Evolutionary conservation across 1,140 invertebrate species (phyloP), one percentile per base, ranked within the genome.

Genomic region (Trichoplusia ni): DNA sequence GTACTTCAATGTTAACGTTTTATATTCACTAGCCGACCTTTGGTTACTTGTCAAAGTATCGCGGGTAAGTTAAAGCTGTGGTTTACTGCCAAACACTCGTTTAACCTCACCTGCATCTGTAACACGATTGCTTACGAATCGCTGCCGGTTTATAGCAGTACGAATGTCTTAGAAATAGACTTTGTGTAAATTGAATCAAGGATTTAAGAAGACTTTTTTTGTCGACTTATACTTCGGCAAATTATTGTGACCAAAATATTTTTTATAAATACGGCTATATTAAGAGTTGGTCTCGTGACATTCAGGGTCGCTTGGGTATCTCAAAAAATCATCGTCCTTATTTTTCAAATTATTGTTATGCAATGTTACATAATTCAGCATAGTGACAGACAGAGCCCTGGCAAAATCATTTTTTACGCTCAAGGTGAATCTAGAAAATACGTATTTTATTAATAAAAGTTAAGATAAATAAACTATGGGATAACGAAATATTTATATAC

Each of bases 31-130:
- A 61, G 44, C 46, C 31, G 18, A 14, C 21, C 21, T 13, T 49
- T 58, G 44, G 38, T n/a, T 49, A 9, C 18, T 23, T 49, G 33
- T 61, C 59, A 49, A 61, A 61, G 44, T 40, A 33, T 35, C 33
- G 6, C 27, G 35, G 46, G 27, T 27, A 29, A 13, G 44, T 51
- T 33, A 63, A 21, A 14, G 60, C 47, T 29, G 23, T 38, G 25
- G 14, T 56, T 69, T 64, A 64, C 40, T 47, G 23, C 61, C 47
- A 59, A 54, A 31, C 60, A 64, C 16, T 25, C 61, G 47, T 69
- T 69, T 69, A 64, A 64, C 61, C 61, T 59, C 58, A 19, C 33
- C 46, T 51, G 27, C 47, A 35, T 51, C 29, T 51, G 29, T 27
- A 18, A 37, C 51, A 29, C 37, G 37, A 58, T 29, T 58, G 53